Evolutionary conservation across 1,140 invertebrate genomes (phyloP), one percentile per base, ranked within the genome.

Genomic region (Plectus sambesii): DNA sequence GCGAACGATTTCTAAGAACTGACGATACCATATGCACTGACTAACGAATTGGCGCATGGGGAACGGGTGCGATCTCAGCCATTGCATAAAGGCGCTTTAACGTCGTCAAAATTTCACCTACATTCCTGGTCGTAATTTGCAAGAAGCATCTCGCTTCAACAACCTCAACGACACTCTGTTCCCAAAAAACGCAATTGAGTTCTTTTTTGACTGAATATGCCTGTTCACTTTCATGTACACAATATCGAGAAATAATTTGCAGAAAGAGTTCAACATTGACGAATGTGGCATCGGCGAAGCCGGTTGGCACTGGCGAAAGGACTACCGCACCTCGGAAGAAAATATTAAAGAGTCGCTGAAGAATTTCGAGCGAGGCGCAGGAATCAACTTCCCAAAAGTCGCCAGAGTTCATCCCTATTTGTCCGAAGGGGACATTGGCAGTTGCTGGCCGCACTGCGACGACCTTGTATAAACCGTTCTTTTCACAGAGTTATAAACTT

Each of bases 241-340:
- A n/a, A 26, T 12, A 15, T 23, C 19, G 42, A 23, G 1, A 8
- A 33, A 45, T 51, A 12, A 17, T 2, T 49, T 60, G 26, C 20
- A 60, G 57, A 49, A 45, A 43, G 47, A 43, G 37, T 20, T 51
- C 3, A 51, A 59, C 25, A 30, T 56, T 1, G 37, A 41, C 0
- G 25, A 53, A 3, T 59, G 57, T 24, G 57, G 57, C 2, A 8
- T 17, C 0, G 58, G 57, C 8, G 9, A 35, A 19, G 30, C 44
- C 20, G 57, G 57, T 5, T 59, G 57, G 57, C 20, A 58, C 15
- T 60, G 42, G 23, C 46, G 49, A 0, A 27, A 35, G 3, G 39
- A 40, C n/a, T 44, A 51, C 17, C 37, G 40, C n/a, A 47, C 40
- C 2, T 40, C 46, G 9, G 27, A 23, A 12, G 46, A 42, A 9